A percentile compares a stretch with the other conserved stretches of the same genome.
phyloP scores from a whole-genome alignment of 1,140 invertebrate species.

The Anoplolepis gracilipes region DNA sequence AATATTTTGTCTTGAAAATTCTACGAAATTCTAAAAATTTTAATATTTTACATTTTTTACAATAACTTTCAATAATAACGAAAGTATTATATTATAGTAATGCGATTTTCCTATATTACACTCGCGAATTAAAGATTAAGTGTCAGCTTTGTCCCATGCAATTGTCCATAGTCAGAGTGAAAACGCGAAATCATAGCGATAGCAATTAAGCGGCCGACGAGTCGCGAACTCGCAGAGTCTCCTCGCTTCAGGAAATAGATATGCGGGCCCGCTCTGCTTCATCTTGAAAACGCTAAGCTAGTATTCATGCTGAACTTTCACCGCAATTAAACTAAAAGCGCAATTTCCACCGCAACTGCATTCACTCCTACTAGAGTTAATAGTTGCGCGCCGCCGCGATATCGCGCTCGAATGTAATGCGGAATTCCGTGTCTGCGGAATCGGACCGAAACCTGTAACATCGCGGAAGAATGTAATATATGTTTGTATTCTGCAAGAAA shows the following conservation, averaged over 20 bases:
- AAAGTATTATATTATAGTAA: not conserved
- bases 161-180: conserved; percentile 2
- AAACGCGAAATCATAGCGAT: conserved; percentile 52
- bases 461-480: not conserved
- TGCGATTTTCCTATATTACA: not conserved
- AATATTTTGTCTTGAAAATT: not conserved
- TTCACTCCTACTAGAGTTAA: conserved; percentile 70
- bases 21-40: not conserved
- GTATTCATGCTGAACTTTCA: conserved; percentile 74
- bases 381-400: conserved; percentile 43
- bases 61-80: no score
- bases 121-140: not conserved
- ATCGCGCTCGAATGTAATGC: conserved; percentile 54
- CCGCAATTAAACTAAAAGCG: conserved; percentile 77
- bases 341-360: conserved; percentile 66
- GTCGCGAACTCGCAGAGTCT: conserved; percentile 13
- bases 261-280: conserved; percentile 14
- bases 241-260: conserved; percentile 32
- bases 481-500: not conserved
- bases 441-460: conserved; percentile 27
- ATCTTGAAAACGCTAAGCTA: conserved; percentile 17
- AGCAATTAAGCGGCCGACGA: conserved; percentile 61
- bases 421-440: conserved; percentile 43
- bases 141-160: not conserved
- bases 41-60: not conserved